Percentiles rank a stretch among this genome's conserved stretches.
These are phyloP conservation scores for Pithys albifrons DNA, from an alignment of 2,113 vertebrate genomes.

Conservation along the genomic window DNA sequence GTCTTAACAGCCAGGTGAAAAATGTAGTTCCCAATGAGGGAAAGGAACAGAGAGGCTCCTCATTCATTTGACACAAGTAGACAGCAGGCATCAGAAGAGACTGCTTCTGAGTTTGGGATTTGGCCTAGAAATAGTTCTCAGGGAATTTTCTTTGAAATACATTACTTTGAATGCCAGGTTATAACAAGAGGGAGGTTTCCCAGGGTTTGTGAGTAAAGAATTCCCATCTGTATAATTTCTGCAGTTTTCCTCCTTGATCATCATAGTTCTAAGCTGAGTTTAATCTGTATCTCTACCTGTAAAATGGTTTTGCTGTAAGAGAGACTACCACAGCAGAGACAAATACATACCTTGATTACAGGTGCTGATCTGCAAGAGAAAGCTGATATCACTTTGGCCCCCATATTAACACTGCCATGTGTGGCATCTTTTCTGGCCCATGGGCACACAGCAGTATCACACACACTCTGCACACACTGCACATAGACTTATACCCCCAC, in stretches of 20 bases:
- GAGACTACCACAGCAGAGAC: not conserved
- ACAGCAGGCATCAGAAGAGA: not conserved
- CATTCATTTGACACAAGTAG: not conserved
- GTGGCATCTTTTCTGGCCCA: not conserved
- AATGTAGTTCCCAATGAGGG: not conserved
- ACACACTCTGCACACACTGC: not conserved
- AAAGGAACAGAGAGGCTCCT: not conserved
- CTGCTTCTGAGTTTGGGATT: not conserved
- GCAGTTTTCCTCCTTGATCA: not conserved
- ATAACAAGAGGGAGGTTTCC: not conserved
- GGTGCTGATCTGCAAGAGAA: not conserved
- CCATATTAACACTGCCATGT: fast-evolving
- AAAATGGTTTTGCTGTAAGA: not conserved
- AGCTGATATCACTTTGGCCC: not conserved
- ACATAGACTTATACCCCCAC: not conserved
- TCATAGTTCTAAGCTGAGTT: not conserved
- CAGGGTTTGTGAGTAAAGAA: not conserved
- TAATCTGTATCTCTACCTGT: not conserved
- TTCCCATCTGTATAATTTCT: not conserved
- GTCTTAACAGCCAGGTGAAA: not conserved
- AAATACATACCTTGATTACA: not conserved
- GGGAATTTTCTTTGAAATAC: not conserved
- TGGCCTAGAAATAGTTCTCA: not conserved
- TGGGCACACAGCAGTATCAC: not conserved
- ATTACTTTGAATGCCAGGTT: not conserved